Evolutionary conservation across 1,140 invertebrate species (phyloP), one percentile per base, ranked within the genome.

Genomic region (Achatina immaculata): DNA sequence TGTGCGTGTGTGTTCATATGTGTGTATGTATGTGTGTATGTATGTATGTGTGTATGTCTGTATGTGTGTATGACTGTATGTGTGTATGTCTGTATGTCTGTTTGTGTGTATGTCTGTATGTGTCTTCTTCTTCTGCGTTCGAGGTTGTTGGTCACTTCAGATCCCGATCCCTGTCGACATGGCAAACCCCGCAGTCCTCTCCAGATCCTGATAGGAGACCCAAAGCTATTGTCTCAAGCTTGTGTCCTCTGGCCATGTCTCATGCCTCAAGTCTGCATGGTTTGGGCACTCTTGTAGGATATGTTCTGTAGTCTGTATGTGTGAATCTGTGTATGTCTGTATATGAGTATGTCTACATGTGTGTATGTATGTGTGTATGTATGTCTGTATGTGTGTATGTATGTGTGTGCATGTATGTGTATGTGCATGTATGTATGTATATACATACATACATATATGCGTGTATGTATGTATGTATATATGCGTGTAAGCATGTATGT

Each of bases 381-480:
- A n/a, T n/a, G n/a, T n/a, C n/a, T n/a, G n/a, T n/a, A n/a, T n/a
- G n/a, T n/a, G n/a, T n/a, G n/a, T 51, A 51, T 51, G 24, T 51
- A 51, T 51, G 24, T 51, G 24, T 51, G 24, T 51, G 24, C 24
- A 51, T 51, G 24, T 51, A 51, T 51, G 24, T 51, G 24, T 51
- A 51, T 51, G 24, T 51, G 31, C 14, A 68, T 68, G 11, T 68
- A n/a, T 21, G 31, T n/a, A 68, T n/a, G 31, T 34, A n/a, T 34
- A 68, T n/a, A 68, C 31, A 68, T 68, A 21, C 11, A 21, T n/a
- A 75, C 6, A 28, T 75, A 45, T 75, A 28, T 75, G 38, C n/a
- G 40, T 48, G 73, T 48, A n/a, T 28, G 45, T 3, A 28, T 3
- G 19, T n/a, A 19, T 9, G n/a, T n/a, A n/a, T n/a, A n/a, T n/a